phyloP scores from a whole-genome alignment of 2,797 vertebrate genomes.

The Hybognathus amarus region DNA sequence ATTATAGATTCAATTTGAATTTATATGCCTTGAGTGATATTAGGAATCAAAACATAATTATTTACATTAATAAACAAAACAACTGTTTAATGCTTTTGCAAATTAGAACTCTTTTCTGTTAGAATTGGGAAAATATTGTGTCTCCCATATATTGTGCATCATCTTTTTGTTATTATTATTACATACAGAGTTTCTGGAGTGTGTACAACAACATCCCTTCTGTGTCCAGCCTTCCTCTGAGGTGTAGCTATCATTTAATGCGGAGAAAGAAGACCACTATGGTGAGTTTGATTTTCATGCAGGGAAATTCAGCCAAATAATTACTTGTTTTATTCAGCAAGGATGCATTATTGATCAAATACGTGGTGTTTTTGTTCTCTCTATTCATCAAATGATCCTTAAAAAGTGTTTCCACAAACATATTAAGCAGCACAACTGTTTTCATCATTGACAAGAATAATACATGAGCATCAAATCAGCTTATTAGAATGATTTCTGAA shows the following conservation, averaged over 20 bases:
- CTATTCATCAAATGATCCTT: not conserved
- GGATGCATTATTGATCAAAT: not conserved
- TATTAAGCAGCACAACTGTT: not conserved
- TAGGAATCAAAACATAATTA: not conserved
- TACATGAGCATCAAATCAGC: not conserved
- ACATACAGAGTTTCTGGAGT: slow-evolving; percentile 91
- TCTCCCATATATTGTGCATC: not conserved
- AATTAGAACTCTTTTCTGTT: too few species aligned
- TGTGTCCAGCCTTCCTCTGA: slow-evolving; percentile 86
- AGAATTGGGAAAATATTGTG: not conserved
- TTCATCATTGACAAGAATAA: not conserved
- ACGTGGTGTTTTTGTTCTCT: not conserved
- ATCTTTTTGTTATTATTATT: slow-evolving; percentile 4
- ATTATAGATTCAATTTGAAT: not conserved
- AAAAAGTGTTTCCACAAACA: not conserved
- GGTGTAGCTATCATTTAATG: slow-evolving; percentile 96
- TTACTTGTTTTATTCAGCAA: not conserved
- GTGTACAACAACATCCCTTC: slow-evolving; percentile 96
- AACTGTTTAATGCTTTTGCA: not conserved
- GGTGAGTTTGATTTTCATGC: slow-evolving; percentile 74
- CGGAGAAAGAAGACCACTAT: slow-evolving; percentile 90
- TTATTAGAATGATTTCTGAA: not conserved
- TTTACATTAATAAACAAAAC: not conserved
- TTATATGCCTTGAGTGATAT: not conserved
- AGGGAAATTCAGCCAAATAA: not conserved